Conservation (phyloP, 2,888 invertebrate species). For the Dynastes tityus region DNA sequence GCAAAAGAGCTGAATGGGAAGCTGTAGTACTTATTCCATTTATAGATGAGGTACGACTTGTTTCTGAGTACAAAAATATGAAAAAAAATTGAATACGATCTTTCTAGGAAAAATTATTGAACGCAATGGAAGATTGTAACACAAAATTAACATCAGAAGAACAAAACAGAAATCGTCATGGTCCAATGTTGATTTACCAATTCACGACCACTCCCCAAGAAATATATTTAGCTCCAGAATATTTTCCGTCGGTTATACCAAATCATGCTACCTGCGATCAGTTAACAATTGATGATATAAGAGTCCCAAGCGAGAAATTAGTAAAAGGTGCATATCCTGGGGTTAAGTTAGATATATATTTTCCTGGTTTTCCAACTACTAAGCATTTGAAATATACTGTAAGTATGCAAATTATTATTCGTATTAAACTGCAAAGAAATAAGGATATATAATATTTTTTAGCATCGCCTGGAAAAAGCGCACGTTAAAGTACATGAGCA, state of each 20-base stretch:
- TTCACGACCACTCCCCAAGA: constrained; percentile 77
- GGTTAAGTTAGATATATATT: constrained; percentile 80
- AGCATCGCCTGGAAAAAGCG: constrained; percentile 74
- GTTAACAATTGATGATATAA: constrained; percentile 75
- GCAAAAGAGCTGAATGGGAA: constrained; percentile 97
- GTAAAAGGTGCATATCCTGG: constrained; percentile 82
- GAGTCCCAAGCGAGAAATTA: constrained; percentile 74
- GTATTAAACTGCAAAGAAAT: neutral
- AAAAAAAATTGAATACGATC: constrained; percentile 37
- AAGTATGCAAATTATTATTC: constrained; percentile 61
- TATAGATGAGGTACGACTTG: constrained; percentile 81
- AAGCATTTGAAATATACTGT: constrained; percentile 87
- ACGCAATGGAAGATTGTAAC: constrained; percentile 83
- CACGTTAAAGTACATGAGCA: constrained; percentile 93
- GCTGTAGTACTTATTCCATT: constrained; percentile 95
- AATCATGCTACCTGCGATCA: constrained; percentile 74
- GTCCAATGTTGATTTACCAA: constrained; percentile 88
- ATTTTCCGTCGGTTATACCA: constrained; percentile 76
- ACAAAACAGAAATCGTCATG: constrained; percentile 83
- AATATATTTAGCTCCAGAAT: constrained; percentile 73
- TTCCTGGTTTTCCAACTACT: constrained; percentile 94
- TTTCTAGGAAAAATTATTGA: constrained; percentile 76
- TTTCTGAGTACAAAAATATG: neutral
- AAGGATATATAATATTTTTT: constrained; percentile 55
- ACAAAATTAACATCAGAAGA: constrained; percentile 80